phyloP scores from a whole-genome alignment of 2,113 vertebrate genomes.

The Pterophyllum scalare region DNA sequence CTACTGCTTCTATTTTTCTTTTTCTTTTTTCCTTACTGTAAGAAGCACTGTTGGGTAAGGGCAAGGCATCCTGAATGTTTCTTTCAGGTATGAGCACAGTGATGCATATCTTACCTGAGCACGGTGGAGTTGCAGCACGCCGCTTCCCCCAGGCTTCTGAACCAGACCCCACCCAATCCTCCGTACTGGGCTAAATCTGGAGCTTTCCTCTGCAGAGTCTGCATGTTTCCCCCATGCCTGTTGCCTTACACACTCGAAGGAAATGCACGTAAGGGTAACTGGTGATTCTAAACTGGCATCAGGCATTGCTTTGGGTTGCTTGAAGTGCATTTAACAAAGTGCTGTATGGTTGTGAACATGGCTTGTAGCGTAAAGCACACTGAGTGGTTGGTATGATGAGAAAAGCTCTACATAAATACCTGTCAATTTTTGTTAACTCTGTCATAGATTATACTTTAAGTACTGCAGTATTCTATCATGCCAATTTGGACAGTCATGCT shows the following conservation, averaged over 20 bases:
- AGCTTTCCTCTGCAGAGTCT: neutral
- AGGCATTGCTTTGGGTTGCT: neutral
- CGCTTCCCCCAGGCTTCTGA: constrained; percentile 32
- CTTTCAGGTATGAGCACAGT: constrained; percentile 65
- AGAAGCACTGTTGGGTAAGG: constrained; percentile 1
- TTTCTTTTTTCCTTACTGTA: neutral
- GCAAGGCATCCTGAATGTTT: constrained; percentile 33
- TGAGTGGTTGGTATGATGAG: neutral
- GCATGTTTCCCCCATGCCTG: neutral
- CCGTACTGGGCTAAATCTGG: neutral
- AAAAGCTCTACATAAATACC: neutral
- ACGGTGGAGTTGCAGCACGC: constrained; percentile 42
- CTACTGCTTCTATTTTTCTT: constrained; percentile 2
- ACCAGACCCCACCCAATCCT: constrained; percentile 17
- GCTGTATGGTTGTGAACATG: neutral
- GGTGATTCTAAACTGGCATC: neutral
- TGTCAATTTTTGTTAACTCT: neutral
- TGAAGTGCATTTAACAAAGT: neutral
- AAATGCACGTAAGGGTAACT: neutral
- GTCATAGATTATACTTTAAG: constrained; percentile 1
- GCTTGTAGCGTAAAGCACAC: no score
- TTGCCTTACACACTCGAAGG: neutral
- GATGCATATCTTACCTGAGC: constrained; percentile 59
- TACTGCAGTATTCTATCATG: neutral
- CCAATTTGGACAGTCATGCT: neutral